Evolutionary conservation across 2,888 invertebrate genomes (phyloP).

Genomic region (Eupeodes luniger): DNA sequence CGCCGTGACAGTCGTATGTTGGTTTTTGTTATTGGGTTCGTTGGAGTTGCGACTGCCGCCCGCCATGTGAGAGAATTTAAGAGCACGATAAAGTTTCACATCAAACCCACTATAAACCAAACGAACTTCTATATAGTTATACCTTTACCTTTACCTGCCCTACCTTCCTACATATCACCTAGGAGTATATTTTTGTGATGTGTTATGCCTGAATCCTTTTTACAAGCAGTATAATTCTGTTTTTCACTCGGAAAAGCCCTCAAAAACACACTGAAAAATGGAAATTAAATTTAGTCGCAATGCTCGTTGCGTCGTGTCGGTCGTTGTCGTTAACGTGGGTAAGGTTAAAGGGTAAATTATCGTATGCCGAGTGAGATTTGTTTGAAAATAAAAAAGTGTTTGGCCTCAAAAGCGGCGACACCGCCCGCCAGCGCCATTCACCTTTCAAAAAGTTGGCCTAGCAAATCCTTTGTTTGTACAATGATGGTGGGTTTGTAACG

Average conservation of each 20-base stretch:
- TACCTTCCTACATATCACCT: background rate
- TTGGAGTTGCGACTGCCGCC: background rate
- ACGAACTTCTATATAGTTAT: background rate
- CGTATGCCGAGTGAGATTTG: background rate
- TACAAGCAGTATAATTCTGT: constrained; percentile 28
- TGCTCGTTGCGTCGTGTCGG: constrained; percentile 25
- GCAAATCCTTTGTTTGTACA: constrained; percentile 44
- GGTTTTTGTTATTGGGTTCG: background rate
- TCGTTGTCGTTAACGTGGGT: background rate
- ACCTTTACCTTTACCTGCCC: too few species aligned
- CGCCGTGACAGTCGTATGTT: background rate
- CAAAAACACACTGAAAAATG: constrained; percentile 64
- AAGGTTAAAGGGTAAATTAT: background rate
- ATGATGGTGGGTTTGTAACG: constrained; percentile 45
- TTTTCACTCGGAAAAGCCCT: constrained; percentile 57
- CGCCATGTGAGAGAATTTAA: constrained; percentile 38
- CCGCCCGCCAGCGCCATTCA: too few species aligned
- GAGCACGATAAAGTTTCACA: constrained; percentile 45
- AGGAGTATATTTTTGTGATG: background rate
- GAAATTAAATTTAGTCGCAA: constrained; percentile 62
- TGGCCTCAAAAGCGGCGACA: constrained; percentile 31
- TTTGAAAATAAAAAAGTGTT: constrained; percentile 28
- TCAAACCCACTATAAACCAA: background rate
- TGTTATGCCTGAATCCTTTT: constrained; percentile 34
- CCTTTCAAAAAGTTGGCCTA: constrained; percentile 20